phyloP scores from a whole-genome alignment of 2,113 vertebrate species.

The Pedionomus torquatus region DNA sequence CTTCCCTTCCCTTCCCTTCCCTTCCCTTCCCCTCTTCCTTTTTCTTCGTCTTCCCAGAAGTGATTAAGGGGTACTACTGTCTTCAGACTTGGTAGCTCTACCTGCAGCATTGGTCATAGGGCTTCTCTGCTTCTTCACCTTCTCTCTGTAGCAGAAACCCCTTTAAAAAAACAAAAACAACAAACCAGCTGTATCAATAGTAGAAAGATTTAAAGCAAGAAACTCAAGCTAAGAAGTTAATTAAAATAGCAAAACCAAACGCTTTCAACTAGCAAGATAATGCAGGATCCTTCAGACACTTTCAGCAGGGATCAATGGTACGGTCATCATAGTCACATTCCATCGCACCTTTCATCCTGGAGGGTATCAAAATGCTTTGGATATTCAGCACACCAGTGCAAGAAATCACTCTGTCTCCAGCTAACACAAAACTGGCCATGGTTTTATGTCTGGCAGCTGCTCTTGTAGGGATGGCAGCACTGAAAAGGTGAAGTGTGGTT shows the following conservation, averaged over 20 bases:
- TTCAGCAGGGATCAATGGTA: not conserved
- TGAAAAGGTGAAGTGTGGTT: not conserved
- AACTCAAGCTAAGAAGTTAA: not conserved
- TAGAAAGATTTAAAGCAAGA: not conserved
- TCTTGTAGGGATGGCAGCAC: not conserved
- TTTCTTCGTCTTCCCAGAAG: not conserved
- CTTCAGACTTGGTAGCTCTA: not conserved
- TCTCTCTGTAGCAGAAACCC: not conserved
- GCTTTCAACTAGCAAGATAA: not conserved
- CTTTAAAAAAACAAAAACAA: not conserved
- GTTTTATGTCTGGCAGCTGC: not conserved
- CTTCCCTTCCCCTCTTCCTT: too few species aligned
- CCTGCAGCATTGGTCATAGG: not conserved
- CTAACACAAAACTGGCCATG: not conserved
- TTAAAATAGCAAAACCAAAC: slow-evolving; percentile 1
- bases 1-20: not conserved
- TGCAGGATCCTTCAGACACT: not conserved
- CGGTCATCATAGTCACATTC: not conserved
- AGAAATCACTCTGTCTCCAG: not conserved
- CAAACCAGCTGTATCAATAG: not conserved
- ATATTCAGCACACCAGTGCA: not conserved
- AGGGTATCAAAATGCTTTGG: not conserved
- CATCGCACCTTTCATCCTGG: not conserved
- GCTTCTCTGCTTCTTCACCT: not conserved
- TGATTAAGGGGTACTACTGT: not conserved